Evolutionary conservation across 2,113 vertebrate species (phyloP).

Genomic region (Caracal caracal): DNA sequence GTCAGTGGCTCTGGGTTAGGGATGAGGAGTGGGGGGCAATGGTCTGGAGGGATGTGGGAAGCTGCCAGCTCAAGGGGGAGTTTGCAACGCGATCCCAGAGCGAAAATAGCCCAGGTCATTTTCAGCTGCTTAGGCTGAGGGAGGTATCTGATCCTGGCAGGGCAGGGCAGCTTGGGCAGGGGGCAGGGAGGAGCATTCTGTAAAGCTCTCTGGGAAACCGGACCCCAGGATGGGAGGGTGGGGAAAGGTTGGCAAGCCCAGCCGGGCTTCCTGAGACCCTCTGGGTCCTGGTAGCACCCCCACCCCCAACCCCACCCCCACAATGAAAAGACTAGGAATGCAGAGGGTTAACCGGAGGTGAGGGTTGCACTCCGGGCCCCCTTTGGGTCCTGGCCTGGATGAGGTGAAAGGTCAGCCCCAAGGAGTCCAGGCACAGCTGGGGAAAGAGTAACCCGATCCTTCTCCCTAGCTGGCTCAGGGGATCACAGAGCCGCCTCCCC

Average conservation of each 20-base stretch:
- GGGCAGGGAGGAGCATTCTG: slow-evolving; percentile 71
- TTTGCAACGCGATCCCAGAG: slow-evolving; percentile 77
- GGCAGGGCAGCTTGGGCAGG: slow-evolving; percentile 70
- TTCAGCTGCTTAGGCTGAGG: slow-evolving; percentile 82
- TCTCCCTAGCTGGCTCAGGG: slow-evolving; percentile 61
- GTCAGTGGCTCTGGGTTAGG: slow-evolving; percentile 8
- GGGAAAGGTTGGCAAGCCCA: slow-evolving; percentile 38
- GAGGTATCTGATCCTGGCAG: slow-evolving; percentile 77
- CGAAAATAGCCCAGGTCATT: slow-evolving; percentile 83
- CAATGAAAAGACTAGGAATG: slow-evolving; percentile 53
- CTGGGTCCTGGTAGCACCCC: not conserved
- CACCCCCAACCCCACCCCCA: not conserved
- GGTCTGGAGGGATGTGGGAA: slow-evolving; percentile 68
- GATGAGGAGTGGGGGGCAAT: slow-evolving; percentile 36
- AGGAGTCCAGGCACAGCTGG: slow-evolving; percentile 77
- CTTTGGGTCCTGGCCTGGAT: slow-evolving; percentile 77
- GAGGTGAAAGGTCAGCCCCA: slow-evolving; percentile 81
- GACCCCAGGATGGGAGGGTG: slow-evolving; percentile 60
- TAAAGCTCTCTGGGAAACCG: slow-evolving; percentile 68
- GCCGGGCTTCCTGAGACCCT: slow-evolving; percentile 60
- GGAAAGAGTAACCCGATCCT: slow-evolving; percentile 75
- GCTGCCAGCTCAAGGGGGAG: slow-evolving; percentile 75
- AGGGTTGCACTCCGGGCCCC: slow-evolving; percentile 58
- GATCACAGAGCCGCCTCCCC: slow-evolving; percentile 69
- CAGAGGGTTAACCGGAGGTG: slow-evolving; percentile 77